Evolutionary conservation across 2,888 invertebrate species (phyloP).

Genomic region (Polydrusus tereticollis): DNA sequence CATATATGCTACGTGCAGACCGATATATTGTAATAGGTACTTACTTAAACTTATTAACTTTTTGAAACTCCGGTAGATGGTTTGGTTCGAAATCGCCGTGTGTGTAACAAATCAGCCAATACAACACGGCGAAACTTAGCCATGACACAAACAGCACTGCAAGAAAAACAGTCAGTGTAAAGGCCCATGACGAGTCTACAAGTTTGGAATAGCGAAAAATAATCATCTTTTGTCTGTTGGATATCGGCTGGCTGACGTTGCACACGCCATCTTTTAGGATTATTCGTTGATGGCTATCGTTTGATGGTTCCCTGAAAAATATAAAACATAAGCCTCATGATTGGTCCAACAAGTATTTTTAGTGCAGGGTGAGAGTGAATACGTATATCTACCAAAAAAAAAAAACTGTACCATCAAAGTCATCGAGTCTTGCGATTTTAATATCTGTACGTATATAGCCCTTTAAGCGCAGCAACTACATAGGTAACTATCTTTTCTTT

Average conservation of each 20-base stretch:
- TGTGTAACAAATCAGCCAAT: slow-evolving; percentile 88
- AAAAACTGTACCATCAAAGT: too few relatives aligned
- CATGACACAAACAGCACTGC: slow-evolving; percentile 88
- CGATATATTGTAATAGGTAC: too few relatives aligned
- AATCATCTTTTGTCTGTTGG: slow-evolving; percentile 70
- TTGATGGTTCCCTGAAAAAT: slow-evolving; percentile 1
- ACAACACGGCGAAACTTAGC: slow-evolving; percentile 86
- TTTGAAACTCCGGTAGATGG: slow-evolving; percentile 67
- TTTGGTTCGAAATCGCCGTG: slow-evolving; percentile 86
- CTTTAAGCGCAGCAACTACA: too few relatives aligned
- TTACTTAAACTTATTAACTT: slow-evolving; percentile 69
- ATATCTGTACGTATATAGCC: too few relatives aligned
- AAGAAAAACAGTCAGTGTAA: slow-evolving; percentile 79
- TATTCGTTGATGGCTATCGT: slow-evolving; percentile 43
- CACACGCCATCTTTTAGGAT: slow-evolving; percentile 55
- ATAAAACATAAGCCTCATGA: neutral
- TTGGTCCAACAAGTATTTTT: neutral
- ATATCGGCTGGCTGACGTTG: slow-evolving; percentile 51
- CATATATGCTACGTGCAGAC: too few relatives aligned
- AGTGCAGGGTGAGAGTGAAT: too few relatives aligned
- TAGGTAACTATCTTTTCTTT: too few relatives aligned
- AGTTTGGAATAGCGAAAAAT: slow-evolving; percentile 53
- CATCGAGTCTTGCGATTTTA: too few relatives aligned
- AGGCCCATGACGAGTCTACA: slow-evolving; percentile 55
- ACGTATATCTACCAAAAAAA: too few relatives aligned